Evolutionary conservation across 2,888 invertebrate species (phyloP), one percentile per base, ranked within the genome.

Genomic region (Diabrotica balteata): DNA sequence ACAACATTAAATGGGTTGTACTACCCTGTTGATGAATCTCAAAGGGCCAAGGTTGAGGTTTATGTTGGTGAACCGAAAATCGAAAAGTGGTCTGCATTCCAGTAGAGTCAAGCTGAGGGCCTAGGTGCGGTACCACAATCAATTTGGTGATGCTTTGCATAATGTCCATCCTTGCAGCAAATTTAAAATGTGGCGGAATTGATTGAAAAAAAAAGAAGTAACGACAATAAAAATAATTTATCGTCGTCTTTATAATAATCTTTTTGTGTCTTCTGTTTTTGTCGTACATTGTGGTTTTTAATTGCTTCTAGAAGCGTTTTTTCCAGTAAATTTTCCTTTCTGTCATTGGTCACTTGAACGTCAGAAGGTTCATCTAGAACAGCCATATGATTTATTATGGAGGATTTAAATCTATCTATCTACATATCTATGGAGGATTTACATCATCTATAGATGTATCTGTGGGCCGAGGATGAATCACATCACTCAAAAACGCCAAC

Each of bases 371-470:
- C 55, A 63, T 63, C 67, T 42, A 32, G 61, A n/a, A 61, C 32
- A 46, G 58, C 46, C 57, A 44, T 11, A 53, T 45, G 60, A 66
- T 9, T 66, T 67, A 58, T 59, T 62, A 57, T 32, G 58, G 62
- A 57, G 49, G 61, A 51, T 45, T 43, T 49, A 60, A 10, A n/a
- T n/a, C n/a, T n/a, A n/a, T 44, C 58, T 50, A 7, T 54, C 52
- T n/a, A 32, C 54, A 54, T 44, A 54, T 53, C 11, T 53, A 62
- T 44, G 32, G 32, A 63, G 62, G 62, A 58, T 22, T 51, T 50
- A 10, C 50, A 63, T 67, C 50, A 58, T 67, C 67, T 44, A 68
- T 44, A 53, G 64, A 68, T 51, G 64, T 53, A 46, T 68, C 68
- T 59, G 64, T 59, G n/a, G n/a, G n/a, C n/a, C n/a, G n/a, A n/a